These are phyloP conservation scores for Diadophis punctatus DNA, from an alignment of 2,113 vertebrate species.

Conservation along the genomic window DNA sequence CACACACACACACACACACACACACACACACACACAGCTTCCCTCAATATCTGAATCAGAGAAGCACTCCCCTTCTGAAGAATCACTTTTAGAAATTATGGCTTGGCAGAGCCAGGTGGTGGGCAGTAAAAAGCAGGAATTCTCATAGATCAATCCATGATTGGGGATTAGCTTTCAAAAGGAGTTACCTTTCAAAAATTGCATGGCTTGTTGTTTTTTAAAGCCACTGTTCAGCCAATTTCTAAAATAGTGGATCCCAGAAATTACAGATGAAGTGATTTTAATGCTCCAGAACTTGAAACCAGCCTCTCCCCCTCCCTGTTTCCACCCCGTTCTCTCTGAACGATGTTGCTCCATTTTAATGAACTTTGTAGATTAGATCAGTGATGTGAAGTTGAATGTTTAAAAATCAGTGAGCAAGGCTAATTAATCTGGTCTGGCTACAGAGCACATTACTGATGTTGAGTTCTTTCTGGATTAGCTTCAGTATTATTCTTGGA, in stretches of 20 bases:
- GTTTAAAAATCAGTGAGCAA: neutral
- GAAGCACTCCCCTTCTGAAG: neutral
- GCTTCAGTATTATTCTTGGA: fast-evolving
- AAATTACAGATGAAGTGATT: neutral
- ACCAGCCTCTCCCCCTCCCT: neutral
- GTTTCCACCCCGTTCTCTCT: neutral
- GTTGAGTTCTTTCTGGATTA: neutral
- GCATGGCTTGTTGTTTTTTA: neutral
- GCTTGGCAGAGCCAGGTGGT: fast-evolving
- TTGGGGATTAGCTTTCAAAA: neutral
- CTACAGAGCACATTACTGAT: neutral
- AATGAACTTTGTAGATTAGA: constrained; percentile 42
- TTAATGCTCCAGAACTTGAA: constrained; percentile 27
- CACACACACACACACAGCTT: neutral
- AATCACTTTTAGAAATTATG: neutral
- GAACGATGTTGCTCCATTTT: constrained; percentile 19
- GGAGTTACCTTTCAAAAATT: neutral
- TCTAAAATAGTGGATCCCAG: neutral
- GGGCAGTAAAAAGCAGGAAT: neutral
- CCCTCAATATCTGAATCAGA: neutral
- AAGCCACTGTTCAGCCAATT: fast-evolving
- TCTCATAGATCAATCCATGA: neutral
- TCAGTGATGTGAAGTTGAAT: neutral
- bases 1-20: neutral
- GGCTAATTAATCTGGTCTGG: constrained; percentile 41